Evolutionary conservation across 2,888 invertebrate species (phyloP).

Genomic region (Lysandra bellargus): DNA sequence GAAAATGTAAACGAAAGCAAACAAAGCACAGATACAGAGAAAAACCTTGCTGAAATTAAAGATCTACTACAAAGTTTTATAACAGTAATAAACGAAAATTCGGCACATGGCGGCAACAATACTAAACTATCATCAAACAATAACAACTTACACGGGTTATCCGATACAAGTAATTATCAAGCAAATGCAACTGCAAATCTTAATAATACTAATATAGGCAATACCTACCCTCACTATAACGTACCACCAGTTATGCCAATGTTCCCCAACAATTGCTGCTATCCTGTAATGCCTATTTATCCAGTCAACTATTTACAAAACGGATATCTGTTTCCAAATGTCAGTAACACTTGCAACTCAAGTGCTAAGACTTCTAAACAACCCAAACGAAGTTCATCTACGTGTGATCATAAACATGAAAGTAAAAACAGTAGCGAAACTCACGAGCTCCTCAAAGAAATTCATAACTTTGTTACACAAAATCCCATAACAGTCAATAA

Average conservation of each 20-base stretch:
- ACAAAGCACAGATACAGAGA: conserved; percentile 58
- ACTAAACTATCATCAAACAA: conserved; percentile 28
- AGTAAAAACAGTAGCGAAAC: conserved; percentile 52
- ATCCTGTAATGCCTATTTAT: conserved; percentile 63
- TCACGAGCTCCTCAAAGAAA: conserved; percentile 68
- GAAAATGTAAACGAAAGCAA: conserved; percentile 46
- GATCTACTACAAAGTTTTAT: conserved; percentile 67
- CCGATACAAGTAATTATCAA: conserved; percentile 42
- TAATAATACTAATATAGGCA: conserved; percentile 50
- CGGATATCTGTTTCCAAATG: conserved; percentile 54
- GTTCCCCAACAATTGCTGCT: conserved; percentile 62
- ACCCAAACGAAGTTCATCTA: conserved; percentile 45
- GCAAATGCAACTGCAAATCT: conserved; percentile 44
- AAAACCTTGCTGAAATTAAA: conserved; percentile 70
- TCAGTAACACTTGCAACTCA: conserved; percentile 58
- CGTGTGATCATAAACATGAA: conserved; percentile 44
- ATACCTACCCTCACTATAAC: conserved; percentile 44
- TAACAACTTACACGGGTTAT: conserved; percentile 38
- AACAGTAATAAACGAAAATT: conserved; percentile 67
- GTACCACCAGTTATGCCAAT: conserved; percentile 49
- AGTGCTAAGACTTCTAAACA: conserved; percentile 53
- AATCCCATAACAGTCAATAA: conserved; percentile 47
- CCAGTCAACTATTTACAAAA: conserved; percentile 63
- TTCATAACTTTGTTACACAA: conserved; percentile 65
- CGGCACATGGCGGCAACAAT: conserved; percentile 53